Conservation (phyloP, 2,113 vertebrate genomes). For the Mastomys coucha region DNA sequence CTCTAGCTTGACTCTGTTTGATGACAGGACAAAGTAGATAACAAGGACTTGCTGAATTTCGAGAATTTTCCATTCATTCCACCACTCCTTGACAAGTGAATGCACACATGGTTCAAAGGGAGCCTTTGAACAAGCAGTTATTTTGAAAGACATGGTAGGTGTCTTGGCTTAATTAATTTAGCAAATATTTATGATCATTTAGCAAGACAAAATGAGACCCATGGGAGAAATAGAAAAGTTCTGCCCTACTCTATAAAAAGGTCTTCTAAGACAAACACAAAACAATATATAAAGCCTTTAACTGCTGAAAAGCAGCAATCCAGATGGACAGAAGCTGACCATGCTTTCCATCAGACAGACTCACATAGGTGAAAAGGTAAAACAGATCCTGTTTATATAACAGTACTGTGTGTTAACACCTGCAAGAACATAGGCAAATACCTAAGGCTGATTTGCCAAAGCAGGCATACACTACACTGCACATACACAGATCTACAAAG, state of each 20-base stretch:
- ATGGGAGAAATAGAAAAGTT: background rate
- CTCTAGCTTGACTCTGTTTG: background rate
- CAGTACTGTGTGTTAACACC: background rate
- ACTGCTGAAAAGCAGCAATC: background rate
- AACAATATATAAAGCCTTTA: background rate
- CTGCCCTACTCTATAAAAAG: background rate
- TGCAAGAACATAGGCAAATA: background rate
- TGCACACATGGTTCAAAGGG: background rate
- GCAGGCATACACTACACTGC: background rate
- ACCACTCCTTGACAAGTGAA: background rate
- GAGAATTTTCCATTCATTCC: background rate
- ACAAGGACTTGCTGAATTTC: background rate
- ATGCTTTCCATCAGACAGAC: background rate
- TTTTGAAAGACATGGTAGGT: slow-evolving; percentile 34
- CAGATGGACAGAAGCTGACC: background rate
- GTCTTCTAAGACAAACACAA: background rate
- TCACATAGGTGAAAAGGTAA: background rate
- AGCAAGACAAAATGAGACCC: background rate
- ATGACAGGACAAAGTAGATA: background rate
- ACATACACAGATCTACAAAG: background rate
- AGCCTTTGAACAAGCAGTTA: background rate
- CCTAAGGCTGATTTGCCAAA: background rate
- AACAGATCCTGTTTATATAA: background rate
- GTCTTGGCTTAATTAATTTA: slow-evolving; percentile 37
- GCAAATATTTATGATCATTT: background rate